Percentiles rank a stretch among this genome's conserved stretches.
Conservation (phyloP, 2,888 invertebrate species). For the Harpalus rufipes region DNA sequence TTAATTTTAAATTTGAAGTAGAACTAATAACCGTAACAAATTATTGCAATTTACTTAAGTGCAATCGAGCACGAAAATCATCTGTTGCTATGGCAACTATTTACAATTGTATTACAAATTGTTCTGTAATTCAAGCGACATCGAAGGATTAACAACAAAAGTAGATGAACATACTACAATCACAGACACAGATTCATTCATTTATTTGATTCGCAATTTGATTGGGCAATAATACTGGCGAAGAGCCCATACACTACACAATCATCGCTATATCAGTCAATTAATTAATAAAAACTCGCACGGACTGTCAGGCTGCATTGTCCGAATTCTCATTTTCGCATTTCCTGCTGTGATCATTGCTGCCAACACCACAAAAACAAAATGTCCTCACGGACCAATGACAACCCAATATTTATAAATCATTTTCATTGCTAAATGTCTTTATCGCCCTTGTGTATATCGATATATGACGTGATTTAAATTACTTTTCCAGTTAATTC, state of each 20-base stretch:
- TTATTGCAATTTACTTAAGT: slow-evolving; percentile 25
- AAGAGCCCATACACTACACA: not conserved
- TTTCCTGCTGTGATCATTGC: slow-evolving; percentile 35
- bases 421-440: slow-evolving; percentile 26
- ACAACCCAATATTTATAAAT: slow-evolving; percentile 38
- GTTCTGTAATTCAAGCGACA: slow-evolving; percentile 7
- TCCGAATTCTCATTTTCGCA: slow-evolving; percentile 11
- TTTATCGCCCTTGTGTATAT: slow-evolving; percentile 3
- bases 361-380: slow-evolving; percentile 26
- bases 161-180: slow-evolving; percentile 12
- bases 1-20: slow-evolving; percentile 14
- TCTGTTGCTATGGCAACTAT: slow-evolving; percentile 9
- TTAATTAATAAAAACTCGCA: slow-evolving; percentile 47
- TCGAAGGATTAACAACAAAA: slow-evolving; percentile 13
- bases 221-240: slow-evolving; percentile 1
- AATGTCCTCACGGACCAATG: slow-evolving; percentile 16
- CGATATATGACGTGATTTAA: not conserved
- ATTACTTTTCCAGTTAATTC: not conserved
- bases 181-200: not conserved
- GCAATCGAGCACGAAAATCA: slow-evolving; percentile 14
- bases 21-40: slow-evolving; percentile 17
- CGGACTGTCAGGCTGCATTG: slow-evolving; percentile 19
- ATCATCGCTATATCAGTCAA: slow-evolving; percentile 7
- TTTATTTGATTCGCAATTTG: slow-evolving; percentile 19
- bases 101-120: not conserved